phyloP scores from a whole-genome alignment of 2,888 invertebrate genomes.

The Apodemia zela region DNA sequence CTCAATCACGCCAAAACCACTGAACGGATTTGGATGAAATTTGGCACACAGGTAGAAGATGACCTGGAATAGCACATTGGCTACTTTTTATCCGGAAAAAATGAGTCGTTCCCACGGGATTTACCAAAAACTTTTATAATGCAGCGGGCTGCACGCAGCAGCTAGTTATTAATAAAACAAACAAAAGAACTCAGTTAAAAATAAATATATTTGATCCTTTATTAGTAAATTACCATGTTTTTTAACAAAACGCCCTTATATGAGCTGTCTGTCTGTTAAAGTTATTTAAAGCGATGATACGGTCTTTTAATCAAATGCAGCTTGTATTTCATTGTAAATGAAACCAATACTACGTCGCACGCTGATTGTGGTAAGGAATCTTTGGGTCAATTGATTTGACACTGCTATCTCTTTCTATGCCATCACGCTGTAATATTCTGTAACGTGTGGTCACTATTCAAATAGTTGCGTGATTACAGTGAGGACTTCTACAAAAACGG shows the following conservation, averaged over 20 bases:
- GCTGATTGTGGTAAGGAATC: constrained; percentile 72
- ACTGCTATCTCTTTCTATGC: constrained; percentile 28
- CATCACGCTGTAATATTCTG: constrained; percentile 21
- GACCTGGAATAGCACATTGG: too few relatives aligned
- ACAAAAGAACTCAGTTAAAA: too few relatives aligned
- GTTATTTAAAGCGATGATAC: constrained; percentile 43
- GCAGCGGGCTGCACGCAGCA: too few relatives aligned
- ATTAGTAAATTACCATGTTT: background rate
- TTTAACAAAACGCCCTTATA: too few relatives aligned
- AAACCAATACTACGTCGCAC: constrained; percentile 70
- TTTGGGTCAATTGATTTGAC: constrained; percentile 68
- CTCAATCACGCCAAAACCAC: too few relatives aligned
- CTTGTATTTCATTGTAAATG: constrained; percentile 63
- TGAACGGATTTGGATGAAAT: too few relatives aligned
- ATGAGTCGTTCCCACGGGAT: too few relatives aligned
- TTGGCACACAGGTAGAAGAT: too few relatives aligned
- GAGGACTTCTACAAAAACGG: background rate
- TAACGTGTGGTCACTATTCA: constrained; percentile 21
- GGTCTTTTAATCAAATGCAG: constrained; percentile 57
- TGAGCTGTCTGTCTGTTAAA: background rate
- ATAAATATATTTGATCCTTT: too few relatives aligned
- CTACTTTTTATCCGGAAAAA: too few relatives aligned
- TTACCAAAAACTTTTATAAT: too few relatives aligned
- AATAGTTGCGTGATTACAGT: constrained; percentile 17
- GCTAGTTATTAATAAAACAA: too few relatives aligned